Percentiles rank a stretch among this genome's conserved stretches.
Conservation (phyloP, 2,797 vertebrate genomes). For the Setipinna tenuifilis region DNA sequence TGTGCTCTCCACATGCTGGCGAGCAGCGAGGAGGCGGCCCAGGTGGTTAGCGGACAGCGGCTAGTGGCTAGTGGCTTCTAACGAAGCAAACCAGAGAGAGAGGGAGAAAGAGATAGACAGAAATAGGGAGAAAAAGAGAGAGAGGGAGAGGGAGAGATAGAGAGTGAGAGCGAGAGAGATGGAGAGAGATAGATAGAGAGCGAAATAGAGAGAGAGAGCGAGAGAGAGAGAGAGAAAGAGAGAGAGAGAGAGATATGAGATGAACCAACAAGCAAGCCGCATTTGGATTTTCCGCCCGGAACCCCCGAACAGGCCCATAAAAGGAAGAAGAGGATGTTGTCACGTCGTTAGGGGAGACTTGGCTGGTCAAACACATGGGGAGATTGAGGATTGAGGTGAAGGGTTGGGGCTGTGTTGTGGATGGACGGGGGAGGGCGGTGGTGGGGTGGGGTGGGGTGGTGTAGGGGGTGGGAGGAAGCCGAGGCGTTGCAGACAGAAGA, state of each 20-base stretch:
- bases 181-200: background rate
- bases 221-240: no score
- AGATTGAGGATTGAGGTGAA: constrained; percentile 35
- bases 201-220: no score
- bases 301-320: constrained; percentile 61
- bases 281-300: constrained; percentile 31
- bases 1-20: background rate
- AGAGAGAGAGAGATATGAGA: no score
- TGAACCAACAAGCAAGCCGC: no score
- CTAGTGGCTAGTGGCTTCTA: background rate
- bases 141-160: no score
- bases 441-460: constrained; percentile 11
- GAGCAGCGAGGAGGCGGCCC: background rate
- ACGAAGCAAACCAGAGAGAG: background rate
- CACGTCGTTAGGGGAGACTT: constrained; percentile 59
- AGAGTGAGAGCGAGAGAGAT: background rate
- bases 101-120: background rate
- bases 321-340: constrained; percentile 72
- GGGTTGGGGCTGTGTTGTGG: background rate
- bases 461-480: background rate
- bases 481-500: constrained; percentile 35
- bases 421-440: background rate
- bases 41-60: background rate
- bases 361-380: constrained; percentile 39
- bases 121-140: background rate